Evolutionary conservation across 1,140 invertebrate species (phyloP).

Genomic region (Sitodiplosis mosellana): DNA sequence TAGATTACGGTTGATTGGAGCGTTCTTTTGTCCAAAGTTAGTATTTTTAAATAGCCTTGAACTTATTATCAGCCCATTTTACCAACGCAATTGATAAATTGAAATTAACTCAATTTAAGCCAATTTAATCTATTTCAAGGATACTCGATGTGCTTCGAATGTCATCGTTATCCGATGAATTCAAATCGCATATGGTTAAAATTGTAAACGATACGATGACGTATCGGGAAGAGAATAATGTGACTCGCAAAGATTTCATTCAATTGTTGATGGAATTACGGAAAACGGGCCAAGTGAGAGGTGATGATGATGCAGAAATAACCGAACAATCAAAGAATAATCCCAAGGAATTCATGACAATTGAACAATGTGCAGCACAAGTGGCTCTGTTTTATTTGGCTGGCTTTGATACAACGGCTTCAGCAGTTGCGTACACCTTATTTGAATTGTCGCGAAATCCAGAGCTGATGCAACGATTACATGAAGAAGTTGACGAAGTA

Average conservation of each 20-base stretch:
- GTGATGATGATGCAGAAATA: not conserved
- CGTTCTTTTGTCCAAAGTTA: constrained; percentile 17
- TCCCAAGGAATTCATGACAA: constrained; percentile 15
- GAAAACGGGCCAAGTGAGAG: constrained; percentile 8
- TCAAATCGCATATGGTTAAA: too few relatives aligned
- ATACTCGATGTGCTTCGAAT: too few relatives aligned
- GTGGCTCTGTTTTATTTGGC: constrained; percentile 28
- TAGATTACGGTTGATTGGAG: constrained; percentile 8
- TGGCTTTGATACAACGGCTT: constrained; percentile 51
- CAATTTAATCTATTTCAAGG: too few relatives aligned
- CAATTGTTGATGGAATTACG: constrained; percentile 21
- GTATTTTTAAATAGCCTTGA: too few relatives aligned
- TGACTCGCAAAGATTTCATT: constrained; percentile 27
- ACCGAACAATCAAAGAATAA: not conserved
- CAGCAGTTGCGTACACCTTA: constrained; percentile 34
- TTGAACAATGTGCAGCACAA: constrained; percentile 29
- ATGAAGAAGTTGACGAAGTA: constrained; percentile 25
- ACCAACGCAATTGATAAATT: too few relatives aligned
- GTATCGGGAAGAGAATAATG: constrained; percentile 23
- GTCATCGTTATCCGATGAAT: too few relatives aligned
- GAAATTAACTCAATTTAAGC: too few relatives aligned
- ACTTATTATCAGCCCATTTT: too few relatives aligned
- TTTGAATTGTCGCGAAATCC: constrained; percentile 34
- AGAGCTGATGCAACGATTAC: constrained; percentile 27
- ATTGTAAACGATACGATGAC: constrained; percentile 1